Percentiles rank a stretch among this genome's conserved stretches.
These are phyloP conservation scores for Eulemur macaco DNA, from an alignment of 2,113 vertebrate species.

Conservation along the genomic window DNA sequence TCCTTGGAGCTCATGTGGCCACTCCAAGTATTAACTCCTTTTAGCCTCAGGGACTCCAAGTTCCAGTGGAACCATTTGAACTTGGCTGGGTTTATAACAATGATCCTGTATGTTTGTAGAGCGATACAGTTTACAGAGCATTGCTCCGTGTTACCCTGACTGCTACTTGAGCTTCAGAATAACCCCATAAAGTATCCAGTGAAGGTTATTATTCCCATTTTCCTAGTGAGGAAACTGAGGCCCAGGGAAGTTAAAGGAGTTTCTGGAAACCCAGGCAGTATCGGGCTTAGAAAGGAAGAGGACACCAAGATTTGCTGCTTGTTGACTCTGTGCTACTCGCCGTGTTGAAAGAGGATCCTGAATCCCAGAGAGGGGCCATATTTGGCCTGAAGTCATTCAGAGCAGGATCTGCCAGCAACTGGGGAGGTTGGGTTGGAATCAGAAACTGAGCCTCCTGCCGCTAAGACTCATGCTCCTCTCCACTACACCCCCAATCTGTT, in stretches of 20 bases:
- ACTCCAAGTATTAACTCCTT: conserved; percentile 35
- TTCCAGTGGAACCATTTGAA: background rate
- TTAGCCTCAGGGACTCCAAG: background rate
- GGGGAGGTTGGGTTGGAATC: background rate
- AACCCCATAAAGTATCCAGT: background rate
- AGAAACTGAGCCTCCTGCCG: background rate
- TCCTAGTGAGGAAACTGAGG: background rate
- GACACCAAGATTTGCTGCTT: background rate
- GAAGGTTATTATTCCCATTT: background rate
- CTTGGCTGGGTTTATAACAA: background rate
- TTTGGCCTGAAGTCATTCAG: background rate
- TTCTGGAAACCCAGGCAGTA: background rate
- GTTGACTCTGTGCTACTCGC: background rate
- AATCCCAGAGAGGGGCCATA: background rate
- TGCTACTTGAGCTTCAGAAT: background rate
- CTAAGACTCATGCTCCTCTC: background rate
- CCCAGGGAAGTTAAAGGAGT: background rate
- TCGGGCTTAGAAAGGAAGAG: background rate
- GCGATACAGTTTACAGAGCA: background rate
- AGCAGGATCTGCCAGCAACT: background rate
- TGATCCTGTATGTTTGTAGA: background rate
- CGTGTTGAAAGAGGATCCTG: background rate
- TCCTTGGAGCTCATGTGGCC: conserved; percentile 37
- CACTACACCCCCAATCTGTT: background rate
- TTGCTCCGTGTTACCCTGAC: background rate